Base-by-base conservation (phyloP, 2,797 vertebrate species). In the Chromobotia macracanthus region DNA sequence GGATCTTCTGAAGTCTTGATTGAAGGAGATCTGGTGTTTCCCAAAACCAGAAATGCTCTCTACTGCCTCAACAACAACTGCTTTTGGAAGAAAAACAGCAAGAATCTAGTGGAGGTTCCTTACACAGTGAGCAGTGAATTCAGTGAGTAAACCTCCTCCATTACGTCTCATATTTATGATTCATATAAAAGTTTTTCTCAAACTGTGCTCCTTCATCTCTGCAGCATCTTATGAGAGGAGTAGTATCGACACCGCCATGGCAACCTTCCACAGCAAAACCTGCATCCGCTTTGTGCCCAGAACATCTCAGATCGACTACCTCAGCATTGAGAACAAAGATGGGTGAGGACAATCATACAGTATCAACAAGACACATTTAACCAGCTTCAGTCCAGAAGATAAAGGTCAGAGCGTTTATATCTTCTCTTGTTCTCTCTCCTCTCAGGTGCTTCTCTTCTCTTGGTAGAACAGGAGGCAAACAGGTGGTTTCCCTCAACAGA, bases 401-500 rank as follows among this genome's bases (percentile, higher is more conserved):
- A 19, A 55, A 56, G 21, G 19, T 19, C 9, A 0, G 10, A 60
- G 28, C 28, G 18, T 63, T 35, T 0, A 23, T 15, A n/a, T 18
- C 25, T 58, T 1, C 21, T 23, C n/a, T n/a, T 15, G 68, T 41
- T 12, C 4, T 82, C 74, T 53, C 61, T 51, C 50, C 83, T 81
- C 72, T 51, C 83, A 93, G 92, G n/a, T 94, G 92, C 84, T 94
- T 87, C 88, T 91, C 92, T 11, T 19, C 88, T 84, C 84, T 93
- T 31, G 92, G 92, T 48, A 91, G 51, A 85, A 86, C 83, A 16
- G 90, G 90, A 79, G 90, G 91, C 25, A 80, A 70, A 16, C 92
- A 93, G 85, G 87, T 83, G 15, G 80, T 93, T 9, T 93, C 92
- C 72, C 82, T 93, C 79, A 86, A 85, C 80, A 89, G 80, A 69